Evolutionary conservation across 2,113 vertebrate species (phyloP).

Genomic region (Odontesthes bonariensis): DNA sequence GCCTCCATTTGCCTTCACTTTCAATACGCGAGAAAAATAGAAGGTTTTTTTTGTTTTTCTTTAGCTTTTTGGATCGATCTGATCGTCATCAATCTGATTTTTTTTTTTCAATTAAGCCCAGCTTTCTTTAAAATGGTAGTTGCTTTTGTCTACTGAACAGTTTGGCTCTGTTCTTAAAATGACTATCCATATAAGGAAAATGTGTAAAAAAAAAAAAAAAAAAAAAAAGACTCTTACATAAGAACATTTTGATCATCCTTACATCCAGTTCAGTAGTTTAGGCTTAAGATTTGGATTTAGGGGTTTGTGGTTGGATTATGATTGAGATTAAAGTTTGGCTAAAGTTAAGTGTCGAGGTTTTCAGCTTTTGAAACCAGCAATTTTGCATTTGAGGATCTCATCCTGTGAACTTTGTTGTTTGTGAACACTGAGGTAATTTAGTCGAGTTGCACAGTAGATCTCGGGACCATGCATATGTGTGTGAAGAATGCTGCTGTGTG

Average conservation of each 20-base stretch:
- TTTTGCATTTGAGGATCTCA: not conserved
- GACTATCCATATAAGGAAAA: slow-evolving; percentile 3
- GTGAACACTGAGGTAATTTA: slow-evolving; percentile 8
- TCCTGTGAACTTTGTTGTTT: slow-evolving; percentile 11
- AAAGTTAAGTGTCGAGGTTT: slow-evolving; percentile 6
- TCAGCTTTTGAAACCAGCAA: slow-evolving; percentile 8
- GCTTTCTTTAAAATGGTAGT: not conserved
- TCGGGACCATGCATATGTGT: slow-evolving; percentile 27
- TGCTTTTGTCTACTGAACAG: not conserved
- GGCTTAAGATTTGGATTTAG: slow-evolving; percentile 40
- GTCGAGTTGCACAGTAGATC: slow-evolving; percentile 3
- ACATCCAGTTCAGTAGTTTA: slow-evolving; percentile 10
- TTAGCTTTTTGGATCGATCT: slow-evolving; percentile 4
- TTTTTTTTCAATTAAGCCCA: not conserved
- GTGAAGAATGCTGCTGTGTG: slow-evolving; percentile 61
- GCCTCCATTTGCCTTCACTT: not conserved
- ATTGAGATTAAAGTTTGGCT: slow-evolving; percentile 29
- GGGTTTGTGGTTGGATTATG: slow-evolving; percentile 30
- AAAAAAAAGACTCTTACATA: slow-evolving; percentile 27
- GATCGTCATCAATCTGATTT: not conserved
- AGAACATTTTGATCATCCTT: slow-evolving; percentile 32
- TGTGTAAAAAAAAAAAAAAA: slow-evolving; percentile 14
- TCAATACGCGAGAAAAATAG: not conserved
- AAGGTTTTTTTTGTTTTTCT: not conserved
- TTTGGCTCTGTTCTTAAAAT: slow-evolving; percentile 3